Conservation (phyloP, 2,888 invertebrate genomes). For the Volucella inflata region DNA sequence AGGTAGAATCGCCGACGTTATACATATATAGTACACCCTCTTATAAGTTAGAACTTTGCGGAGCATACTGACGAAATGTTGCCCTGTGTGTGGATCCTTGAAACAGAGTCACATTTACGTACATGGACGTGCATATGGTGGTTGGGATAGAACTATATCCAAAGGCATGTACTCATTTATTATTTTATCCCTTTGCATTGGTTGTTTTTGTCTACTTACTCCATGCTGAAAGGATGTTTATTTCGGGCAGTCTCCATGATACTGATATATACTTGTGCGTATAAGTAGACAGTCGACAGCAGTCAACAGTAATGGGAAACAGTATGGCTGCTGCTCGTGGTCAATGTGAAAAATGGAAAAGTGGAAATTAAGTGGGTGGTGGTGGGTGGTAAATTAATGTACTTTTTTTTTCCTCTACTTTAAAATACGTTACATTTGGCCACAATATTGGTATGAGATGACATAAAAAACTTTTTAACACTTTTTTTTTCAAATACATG, state of each 20-base stretch:
- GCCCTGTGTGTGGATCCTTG: constrained; percentile 74
- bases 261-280: constrained; percentile 63
- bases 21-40: constrained; percentile 63
- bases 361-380: constrained; percentile 72
- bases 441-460: constrained; percentile 7
- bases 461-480: constrained; percentile 10
- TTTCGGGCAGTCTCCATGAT: constrained; percentile 74
- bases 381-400: constrained; percentile 54
- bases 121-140: constrained; percentile 73
- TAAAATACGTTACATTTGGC: constrained; percentile 47
- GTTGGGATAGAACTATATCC: constrained; percentile 75
- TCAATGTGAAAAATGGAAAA: constrained; percentile 71
- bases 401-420: constrained; percentile 51
- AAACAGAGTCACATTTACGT: constrained; percentile 74
- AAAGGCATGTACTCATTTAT: constrained; percentile 75
- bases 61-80: constrained; percentile 71
- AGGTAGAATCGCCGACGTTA: constrained; percentile 60
- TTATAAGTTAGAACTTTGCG: constrained; percentile 74
- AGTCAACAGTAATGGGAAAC: constrained; percentile 73
- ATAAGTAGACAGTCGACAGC: constrained; percentile 65
- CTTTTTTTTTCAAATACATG: constrained; percentile 39
- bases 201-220: constrained; percentile 75
- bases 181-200: constrained; percentile 76
- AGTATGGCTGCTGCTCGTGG: constrained; percentile 75
- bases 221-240: constrained; percentile 74